phyloP scores from a whole-genome alignment of 1,140 invertebrate species.

The Reticulitermes speratus region DNA sequence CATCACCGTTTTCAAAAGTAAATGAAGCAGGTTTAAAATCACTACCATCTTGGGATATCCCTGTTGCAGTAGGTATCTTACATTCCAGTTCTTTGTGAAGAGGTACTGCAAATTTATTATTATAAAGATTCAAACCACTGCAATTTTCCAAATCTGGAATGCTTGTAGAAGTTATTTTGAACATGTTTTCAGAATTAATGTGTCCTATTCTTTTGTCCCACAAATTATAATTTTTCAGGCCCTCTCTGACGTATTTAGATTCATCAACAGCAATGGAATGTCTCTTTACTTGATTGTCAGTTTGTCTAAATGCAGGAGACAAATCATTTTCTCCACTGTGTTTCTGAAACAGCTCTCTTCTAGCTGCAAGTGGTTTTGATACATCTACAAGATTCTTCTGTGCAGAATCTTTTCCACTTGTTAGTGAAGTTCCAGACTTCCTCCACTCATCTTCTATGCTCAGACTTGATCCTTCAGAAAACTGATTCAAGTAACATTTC shows the following conservation, averaged over 20 bases:
- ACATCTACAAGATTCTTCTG: not conserved
- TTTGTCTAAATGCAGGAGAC: not conserved
- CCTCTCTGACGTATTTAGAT: constrained; percentile 48
- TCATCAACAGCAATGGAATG: constrained; percentile 60
- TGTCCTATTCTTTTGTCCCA: constrained; percentile 39
- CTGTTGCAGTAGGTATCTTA: not conserved
- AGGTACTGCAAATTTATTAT: not conserved
- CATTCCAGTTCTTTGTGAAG: not conserved
- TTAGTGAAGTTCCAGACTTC: not conserved
- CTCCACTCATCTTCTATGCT: not conserved
- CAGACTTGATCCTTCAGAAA: constrained; percentile 21
- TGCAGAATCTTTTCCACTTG: not conserved
- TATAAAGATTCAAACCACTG: not conserved
- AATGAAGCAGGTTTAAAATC: constrained; percentile 33
- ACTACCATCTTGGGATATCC: not conserved
- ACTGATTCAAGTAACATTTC: constrained; percentile 28
- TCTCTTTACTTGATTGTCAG: constrained; percentile 46
- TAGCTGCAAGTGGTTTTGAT: not conserved
- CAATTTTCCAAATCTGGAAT: not conserved
- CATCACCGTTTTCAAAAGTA: constrained; percentile 42
- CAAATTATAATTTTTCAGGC: constrained; percentile 3
- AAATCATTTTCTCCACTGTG: constrained; percentile 23
- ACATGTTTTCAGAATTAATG: not conserved
- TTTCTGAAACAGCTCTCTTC: constrained; percentile 19
- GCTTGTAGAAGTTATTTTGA: not conserved